Percentiles rank a stretch among this genome's conserved stretches.
These are phyloP conservation scores for Origma solitaria DNA, from an alignment of 2,113 vertebrate genomes.

Conservation along the genomic window DNA sequence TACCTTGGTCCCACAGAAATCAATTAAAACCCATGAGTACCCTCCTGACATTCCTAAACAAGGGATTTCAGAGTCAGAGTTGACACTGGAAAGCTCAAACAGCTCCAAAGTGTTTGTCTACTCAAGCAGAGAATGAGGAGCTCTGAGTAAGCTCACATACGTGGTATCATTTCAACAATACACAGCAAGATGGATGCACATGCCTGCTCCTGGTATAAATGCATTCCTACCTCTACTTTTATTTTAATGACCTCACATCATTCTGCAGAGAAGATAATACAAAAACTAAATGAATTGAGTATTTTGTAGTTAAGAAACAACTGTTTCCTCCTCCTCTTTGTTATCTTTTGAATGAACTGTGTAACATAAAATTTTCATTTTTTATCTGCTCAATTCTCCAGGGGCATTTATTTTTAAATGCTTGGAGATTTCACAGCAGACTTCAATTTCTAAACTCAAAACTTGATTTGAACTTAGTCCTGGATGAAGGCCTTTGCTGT, in stretches of 20 bases:
- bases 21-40: neutral
- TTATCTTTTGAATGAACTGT: neutral
- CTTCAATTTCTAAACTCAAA: slow-evolving; percentile 14
- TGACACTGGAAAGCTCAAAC: neutral
- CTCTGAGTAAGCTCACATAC: neutral
- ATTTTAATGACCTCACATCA: neutral
- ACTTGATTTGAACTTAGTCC: neutral
- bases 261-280: neutral
- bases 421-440: neutral
- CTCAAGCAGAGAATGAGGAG: neutral
- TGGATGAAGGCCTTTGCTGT: slow-evolving; percentile 5
- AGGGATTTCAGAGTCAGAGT: neutral
- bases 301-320: neutral
- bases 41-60: neutral
- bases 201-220: neutral
- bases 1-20: neutral
- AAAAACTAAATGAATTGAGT: neutral
- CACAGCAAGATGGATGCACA: neutral
- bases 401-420: slow-evolving; percentile 1
- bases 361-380: neutral
- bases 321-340: neutral
- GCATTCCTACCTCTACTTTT: neutral
- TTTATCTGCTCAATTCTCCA: neutral
- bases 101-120: neutral
- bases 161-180: neutral